A percentile compares a stretch with the other conserved stretches of the same genome.
phyloP scores from a whole-genome alignment of 2,888 invertebrate species.

The Mimumesa dahlbomi region DNA sequence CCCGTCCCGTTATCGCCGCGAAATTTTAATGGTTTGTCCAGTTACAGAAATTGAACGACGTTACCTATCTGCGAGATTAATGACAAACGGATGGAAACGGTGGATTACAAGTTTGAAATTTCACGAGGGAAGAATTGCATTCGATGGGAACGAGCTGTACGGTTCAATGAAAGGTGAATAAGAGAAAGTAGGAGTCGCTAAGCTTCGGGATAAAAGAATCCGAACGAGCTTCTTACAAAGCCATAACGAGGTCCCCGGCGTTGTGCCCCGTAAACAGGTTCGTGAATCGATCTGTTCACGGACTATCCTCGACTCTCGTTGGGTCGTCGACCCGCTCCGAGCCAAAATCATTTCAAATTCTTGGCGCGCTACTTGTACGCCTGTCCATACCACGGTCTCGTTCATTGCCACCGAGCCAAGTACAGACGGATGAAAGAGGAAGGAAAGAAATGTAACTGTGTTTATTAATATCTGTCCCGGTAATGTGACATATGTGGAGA shows the following conservation, averaged over 20 bases:
- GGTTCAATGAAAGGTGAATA: constrained; percentile 14
- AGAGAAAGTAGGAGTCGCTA: constrained; percentile 41
- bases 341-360: constrained; percentile 58
- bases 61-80: too few relatives aligned
- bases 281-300: constrained; percentile 44
- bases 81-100: too few relatives aligned
- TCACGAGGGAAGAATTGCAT: too few relatives aligned
- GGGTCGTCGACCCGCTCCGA: constrained; percentile 46
- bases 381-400: constrained; percentile 25
- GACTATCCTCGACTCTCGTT: constrained; percentile 15
- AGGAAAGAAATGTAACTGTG: not conserved
- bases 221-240: constrained; percentile 2
- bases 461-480: not conserved
- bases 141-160: too few relatives aligned
- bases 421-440: not conserved
- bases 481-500: not conserved
- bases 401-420: constrained; percentile 45
- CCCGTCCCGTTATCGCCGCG: too few relatives aligned
- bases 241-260: constrained; percentile 23
- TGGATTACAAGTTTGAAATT: too few relatives aligned
- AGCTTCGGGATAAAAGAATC: constrained; percentile 17
- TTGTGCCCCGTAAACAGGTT: constrained; percentile 48
- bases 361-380: constrained; percentile 37
- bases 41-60: too few relatives aligned
- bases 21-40: too few relatives aligned